A percentile compares a stretch with the other conserved stretches of the same genome.
phyloP scores from a whole-genome alignment of 2,113 vertebrate species.

The Bufo gargarizans region DNA sequence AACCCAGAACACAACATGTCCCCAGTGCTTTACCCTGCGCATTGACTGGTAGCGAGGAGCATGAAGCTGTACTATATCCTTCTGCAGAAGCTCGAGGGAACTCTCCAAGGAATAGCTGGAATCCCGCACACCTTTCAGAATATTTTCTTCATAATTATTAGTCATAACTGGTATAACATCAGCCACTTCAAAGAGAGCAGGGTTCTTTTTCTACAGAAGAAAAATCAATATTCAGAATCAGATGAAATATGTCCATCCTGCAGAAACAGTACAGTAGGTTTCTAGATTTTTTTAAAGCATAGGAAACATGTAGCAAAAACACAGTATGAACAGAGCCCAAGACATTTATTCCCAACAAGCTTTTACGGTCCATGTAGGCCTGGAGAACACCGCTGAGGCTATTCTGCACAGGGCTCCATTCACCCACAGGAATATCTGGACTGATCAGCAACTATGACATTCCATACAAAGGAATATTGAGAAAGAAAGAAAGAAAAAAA shows the following conservation, averaged over 20 bases:
- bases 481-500: too few relatives aligned
- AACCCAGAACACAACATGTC: too few relatives aligned
- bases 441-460: too few relatives aligned
- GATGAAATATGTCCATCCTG: not conserved
- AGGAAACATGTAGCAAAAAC: too few relatives aligned
- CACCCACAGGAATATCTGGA: too few relatives aligned
- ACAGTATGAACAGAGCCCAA: too few relatives aligned
- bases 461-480: too few relatives aligned
- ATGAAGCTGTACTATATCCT: slow-evolving; percentile 97
- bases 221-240: not conserved
- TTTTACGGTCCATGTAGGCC: too few relatives aligned
- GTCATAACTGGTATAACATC: slow-evolving; percentile 99
- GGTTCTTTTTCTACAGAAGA: slow-evolving; percentile 90
- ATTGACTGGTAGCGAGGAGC: slow-evolving; percentile 98
- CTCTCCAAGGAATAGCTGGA: slow-evolving; percentile 97
- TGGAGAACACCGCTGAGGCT: too few relatives aligned
- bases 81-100: slow-evolving; percentile 97
- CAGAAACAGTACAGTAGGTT: not conserved
- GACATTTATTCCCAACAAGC: too few relatives aligned
- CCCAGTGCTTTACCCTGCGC: slow-evolving; percentile 83
- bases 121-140: slow-evolving; percentile 94
- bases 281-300: too few relatives aligned
- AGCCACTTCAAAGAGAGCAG: slow-evolving; percentile 98
- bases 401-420: too few relatives aligned
- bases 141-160: slow-evolving; percentile 99